Evolutionary conservation across 2,797 vertebrate genomes (phyloP).

Genomic region (Vultur gryphus): DNA sequence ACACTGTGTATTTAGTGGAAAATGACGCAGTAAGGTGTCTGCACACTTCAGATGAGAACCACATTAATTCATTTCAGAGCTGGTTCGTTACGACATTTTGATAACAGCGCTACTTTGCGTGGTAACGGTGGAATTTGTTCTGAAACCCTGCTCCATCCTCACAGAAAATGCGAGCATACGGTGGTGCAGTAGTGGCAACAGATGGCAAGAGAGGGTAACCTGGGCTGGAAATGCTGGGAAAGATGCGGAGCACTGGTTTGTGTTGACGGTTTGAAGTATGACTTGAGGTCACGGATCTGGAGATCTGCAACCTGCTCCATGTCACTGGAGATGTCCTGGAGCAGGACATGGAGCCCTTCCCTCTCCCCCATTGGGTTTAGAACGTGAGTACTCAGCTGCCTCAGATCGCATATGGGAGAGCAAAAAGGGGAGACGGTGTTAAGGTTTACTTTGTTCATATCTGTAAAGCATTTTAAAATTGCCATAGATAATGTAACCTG

Average conservation of each 20-base stretch:
- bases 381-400: neutral
- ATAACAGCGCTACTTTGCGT: neutral
- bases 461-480: neutral
- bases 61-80: neutral
- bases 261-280: neutral
- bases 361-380: accelerated
- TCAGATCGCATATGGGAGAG: accelerated
- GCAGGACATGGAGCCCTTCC: neutral
- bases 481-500: accelerated
- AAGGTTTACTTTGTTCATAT: neutral
- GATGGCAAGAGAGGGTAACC: neutral
- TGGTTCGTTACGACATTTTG: neutral
- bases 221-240: neutral
- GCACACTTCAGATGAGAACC: neutral
- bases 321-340: neutral
- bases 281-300: neutral
- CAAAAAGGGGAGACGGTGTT: neutral
- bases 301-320: neutral
- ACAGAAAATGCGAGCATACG: neutral
- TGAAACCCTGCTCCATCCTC: neutral
- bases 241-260: neutral
- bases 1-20: neutral
- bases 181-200: neutral
- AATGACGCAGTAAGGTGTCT: neutral
- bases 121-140: neutral